phyloP scores from a whole-genome alignment of 2,888 invertebrate species.

The Crepidodera aurea region DNA sequence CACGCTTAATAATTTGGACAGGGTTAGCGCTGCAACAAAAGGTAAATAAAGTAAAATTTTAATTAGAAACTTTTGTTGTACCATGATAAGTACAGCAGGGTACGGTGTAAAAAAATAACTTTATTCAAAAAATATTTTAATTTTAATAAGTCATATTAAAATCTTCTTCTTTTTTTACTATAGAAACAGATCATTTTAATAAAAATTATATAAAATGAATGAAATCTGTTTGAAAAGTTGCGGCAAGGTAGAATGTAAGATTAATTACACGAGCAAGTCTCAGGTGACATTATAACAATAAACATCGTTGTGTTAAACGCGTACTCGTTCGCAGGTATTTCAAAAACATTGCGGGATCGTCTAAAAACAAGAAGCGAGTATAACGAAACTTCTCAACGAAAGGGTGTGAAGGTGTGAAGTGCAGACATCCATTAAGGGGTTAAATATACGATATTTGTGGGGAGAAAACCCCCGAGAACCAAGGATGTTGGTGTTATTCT shows the following conservation, averaged over 20 bases:
- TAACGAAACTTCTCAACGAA: slow-evolving; percentile 55
- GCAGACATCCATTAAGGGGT: slow-evolving; percentile 57
- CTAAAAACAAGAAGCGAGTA: slow-evolving; percentile 52
- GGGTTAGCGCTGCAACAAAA: slow-evolving; percentile 60
- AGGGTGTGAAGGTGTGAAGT: slow-evolving; percentile 59
- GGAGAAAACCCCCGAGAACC: slow-evolving; percentile 48
- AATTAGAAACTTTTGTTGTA: background rate
- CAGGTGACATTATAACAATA: background rate
- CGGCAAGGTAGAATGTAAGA: no score
- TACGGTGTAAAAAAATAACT: no score
- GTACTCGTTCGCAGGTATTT: slow-evolving; percentile 58
- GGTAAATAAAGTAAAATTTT: slow-evolving; percentile 51
- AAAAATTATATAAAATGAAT: no score
- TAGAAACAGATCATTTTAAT: no score
- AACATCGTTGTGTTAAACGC: slow-evolving; percentile 52
- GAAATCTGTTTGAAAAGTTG: no score
- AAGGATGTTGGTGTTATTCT: slow-evolving; percentile 55
- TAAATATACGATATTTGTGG: slow-evolving; percentile 60
- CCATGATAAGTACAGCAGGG: no score
- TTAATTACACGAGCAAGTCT: no score
- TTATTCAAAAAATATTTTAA: no score
- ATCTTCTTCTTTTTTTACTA: no score
- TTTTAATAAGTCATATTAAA: no score
- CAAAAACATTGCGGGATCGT: slow-evolving; percentile 52
- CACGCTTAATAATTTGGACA: slow-evolving; percentile 60